Base-by-base conservation (phyloP, 2,113 vertebrate species). In the Acanthisitta chloris region DNA sequence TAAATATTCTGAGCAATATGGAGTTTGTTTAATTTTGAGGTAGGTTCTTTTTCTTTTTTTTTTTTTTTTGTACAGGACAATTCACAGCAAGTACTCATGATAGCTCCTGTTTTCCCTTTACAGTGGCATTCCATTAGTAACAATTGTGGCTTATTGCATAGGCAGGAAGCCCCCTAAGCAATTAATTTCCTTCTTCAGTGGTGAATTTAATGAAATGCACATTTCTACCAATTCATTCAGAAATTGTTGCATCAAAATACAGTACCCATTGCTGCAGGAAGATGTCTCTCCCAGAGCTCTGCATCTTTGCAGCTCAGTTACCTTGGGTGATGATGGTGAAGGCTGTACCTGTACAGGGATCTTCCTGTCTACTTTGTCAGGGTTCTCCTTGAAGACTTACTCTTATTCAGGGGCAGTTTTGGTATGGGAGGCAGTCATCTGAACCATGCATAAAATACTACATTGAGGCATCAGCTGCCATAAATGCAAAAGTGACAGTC, bases 401-500 rank as follows among this genome's bases (percentile, higher is more conserved):
- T 89, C 71, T 74, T 67, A 57, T 24, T 43, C 57, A 71, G 77
- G 6, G 11, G 7, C n/a, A 65, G 40, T 40, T 59, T 59, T 52
- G 34, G 31, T 59, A 64, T 0, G 3, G 16, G 46, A 82, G 42
- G 25, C 65, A 81, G 49, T 62, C 18, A 83, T 49, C 49, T 71
- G 25, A 94, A 79, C 23, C 36, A 52, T 43, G 14, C 67, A 90
- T 49, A 46, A 86, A 94, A 59, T 77, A 84, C 42, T 59, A 83
- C 70, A 66, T 11, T 15, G 80, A 94, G 88, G 72, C 59, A 76
- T 79, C 88, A 94, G 69, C 72, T 91, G 86, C 91, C 88, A 57
- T 71, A 86, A 91, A 94, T 86, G 81, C 83, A 86, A 42, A 91
- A 87, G 88, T 52, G 86, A 66, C 94, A 94, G 80, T 78, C 83